Conservation (phyloP, 2,113 vertebrate genomes). For the Spea multiplicata region DNA sequence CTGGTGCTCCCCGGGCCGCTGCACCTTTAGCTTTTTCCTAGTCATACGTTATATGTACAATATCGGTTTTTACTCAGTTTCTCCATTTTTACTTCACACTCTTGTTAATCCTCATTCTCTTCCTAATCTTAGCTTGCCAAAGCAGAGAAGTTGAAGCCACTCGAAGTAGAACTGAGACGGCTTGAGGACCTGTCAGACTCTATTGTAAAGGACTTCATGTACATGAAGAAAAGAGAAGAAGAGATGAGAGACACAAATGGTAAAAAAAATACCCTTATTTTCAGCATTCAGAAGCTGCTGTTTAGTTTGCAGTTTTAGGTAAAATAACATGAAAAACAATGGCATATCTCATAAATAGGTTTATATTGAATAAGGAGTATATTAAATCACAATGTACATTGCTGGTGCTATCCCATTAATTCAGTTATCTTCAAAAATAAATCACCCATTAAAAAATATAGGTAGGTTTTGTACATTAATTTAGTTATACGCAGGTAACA, state of each 20-base stretch:
- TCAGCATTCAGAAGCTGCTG: no score
- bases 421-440: no score
- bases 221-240: slow-evolving; percentile 58
- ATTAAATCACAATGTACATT: no score
- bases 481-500: no score
- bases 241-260: slow-evolving; percentile 57
- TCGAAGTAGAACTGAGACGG: slow-evolving; percentile 53
- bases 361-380: no score
- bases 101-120: background rate
- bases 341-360: no score
- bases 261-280: background rate
- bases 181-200: slow-evolving; percentile 53
- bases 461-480: no score
- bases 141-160: slow-evolving; percentile 53
- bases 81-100: background rate
- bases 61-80: background rate
- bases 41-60: no score
- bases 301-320: background rate
- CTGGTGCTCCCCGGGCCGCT: no score
- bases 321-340: background rate
- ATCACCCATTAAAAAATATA: no score
- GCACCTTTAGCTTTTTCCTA: no score
- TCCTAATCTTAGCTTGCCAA: slow-evolving; percentile 49
- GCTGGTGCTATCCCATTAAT: no score
- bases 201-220: slow-evolving; percentile 55